Evolutionary conservation across 23 tunicate genomes (phyloP).

Genomic region (Aplidium turbinatum): DNA sequence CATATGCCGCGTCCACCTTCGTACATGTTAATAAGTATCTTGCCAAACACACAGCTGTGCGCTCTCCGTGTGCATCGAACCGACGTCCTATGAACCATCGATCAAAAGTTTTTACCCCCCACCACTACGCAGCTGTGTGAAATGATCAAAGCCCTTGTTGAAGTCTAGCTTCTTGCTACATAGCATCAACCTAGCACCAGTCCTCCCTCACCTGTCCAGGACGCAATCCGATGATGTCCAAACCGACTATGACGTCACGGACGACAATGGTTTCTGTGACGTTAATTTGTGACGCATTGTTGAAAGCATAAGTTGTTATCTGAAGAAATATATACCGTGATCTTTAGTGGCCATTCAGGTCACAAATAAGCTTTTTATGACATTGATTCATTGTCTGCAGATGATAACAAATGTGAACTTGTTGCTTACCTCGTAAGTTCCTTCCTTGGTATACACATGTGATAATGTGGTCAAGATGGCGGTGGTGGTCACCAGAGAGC

Average conservation of each 20-base stretch:
- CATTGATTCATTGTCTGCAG: too few species aligned
- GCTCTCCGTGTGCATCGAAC: too few species aligned
- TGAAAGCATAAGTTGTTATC: slow-evolving; percentile 29
- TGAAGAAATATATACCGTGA: not conserved
- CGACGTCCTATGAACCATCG: too few species aligned
- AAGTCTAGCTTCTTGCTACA: too few species aligned
- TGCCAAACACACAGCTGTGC: too few species aligned
- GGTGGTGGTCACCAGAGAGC: not conserved
- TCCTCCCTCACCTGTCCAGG: slow-evolving; percentile 16
- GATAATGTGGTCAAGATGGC: not conserved
- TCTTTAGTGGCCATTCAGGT: not conserved
- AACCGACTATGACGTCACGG: slow-evolving; percentile 38
- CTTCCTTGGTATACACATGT: slow-evolving; percentile 7
- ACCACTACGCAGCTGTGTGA: too few species aligned
- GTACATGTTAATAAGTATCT: too few species aligned
- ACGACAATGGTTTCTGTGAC: slow-evolving; percentile 28
- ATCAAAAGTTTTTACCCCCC: too few species aligned
- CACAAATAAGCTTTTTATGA: too few species aligned
- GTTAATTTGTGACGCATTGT: slow-evolving; percentile 44
- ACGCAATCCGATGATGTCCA: slow-evolving; percentile 38
- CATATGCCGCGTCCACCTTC: too few species aligned
- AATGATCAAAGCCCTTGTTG: too few species aligned
- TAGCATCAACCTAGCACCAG: too few species aligned
- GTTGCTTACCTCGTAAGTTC: slow-evolving; percentile 42
- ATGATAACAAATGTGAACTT: not conserved